Evolutionary conservation across 2,113 vertebrate genomes (phyloP).

Genomic region (Nipponia nippon): DNA sequence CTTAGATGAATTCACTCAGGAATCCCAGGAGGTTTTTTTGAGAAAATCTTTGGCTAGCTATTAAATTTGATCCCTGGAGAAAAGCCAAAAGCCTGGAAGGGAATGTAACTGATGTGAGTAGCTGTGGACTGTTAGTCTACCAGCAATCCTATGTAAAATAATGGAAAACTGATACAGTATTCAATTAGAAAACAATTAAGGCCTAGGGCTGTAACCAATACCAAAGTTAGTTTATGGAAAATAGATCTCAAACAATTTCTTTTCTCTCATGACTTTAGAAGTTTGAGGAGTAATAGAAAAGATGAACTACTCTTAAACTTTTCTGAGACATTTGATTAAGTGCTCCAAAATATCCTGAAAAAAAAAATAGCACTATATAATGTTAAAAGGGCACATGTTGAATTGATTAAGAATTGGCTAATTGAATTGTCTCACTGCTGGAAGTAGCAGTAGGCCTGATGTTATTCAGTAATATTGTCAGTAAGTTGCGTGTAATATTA

Average conservation of each 20-base stretch:
- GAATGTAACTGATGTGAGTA: neutral
- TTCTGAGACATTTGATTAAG: neutral
- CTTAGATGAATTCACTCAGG: neutral
- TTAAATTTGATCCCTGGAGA: neutral
- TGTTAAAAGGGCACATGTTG: neutral
- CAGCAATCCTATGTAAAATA: neutral
- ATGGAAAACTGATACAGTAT: neutral
- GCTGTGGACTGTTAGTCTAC: neutral
- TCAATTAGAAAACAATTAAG: constrained; percentile 12
- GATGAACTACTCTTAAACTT: neutral
- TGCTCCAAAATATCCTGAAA: neutral
- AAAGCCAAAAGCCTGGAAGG: neutral
- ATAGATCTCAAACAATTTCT: neutral
- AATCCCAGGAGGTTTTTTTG: neutral
- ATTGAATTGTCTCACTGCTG: neutral
- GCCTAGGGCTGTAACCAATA: neutral
- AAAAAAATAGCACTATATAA: neutral
- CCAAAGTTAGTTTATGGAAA: neutral
- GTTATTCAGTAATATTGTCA: neutral
- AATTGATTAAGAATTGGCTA: neutral
- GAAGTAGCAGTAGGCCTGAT: neutral
- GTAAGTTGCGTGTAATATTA: neutral
- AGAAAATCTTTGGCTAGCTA: neutral
- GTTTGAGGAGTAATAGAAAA: neutral
- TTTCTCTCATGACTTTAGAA: neutral